Conservation (phyloP, 35 echinoderm and acorn worm genomes). For the Eucidaris tribuloides region DNA sequence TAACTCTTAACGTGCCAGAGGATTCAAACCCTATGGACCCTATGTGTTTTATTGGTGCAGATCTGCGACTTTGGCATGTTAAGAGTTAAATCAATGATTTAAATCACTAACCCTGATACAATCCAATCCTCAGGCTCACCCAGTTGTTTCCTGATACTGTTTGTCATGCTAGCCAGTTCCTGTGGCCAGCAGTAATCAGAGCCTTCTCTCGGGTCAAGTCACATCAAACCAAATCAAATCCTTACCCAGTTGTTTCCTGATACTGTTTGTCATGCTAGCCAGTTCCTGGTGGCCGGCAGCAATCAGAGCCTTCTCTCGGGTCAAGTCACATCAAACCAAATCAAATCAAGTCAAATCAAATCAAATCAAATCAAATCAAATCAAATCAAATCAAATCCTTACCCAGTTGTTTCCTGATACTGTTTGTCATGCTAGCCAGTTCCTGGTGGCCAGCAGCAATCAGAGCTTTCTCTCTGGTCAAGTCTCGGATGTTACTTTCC, state of each 20-base stretch:
- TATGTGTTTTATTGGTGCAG: no score
- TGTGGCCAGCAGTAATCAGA: constrained; percentile 88
- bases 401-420: constrained; percentile 78
- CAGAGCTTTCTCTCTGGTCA: constrained; percentile 84
- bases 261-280: constrained; percentile 63
- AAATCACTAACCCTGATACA: no score
- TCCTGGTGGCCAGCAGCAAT: constrained; percentile 94
- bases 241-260: constrained; percentile 80
- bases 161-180: constrained; percentile 74
- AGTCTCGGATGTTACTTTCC: constrained; percentile 49
- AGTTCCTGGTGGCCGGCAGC: constrained; percentile 91
- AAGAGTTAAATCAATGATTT: no score
- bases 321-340: no score
- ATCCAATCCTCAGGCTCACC: no score
- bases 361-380: neutral
- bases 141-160: constrained; percentile 62
- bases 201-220: constrained; percentile 81
- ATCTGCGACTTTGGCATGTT: no score
- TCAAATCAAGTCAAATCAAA: no score
- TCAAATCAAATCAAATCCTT: neutral
- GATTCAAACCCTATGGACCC: no score
- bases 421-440: constrained; percentile 63
- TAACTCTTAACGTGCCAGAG: no score
- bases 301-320: constrained; percentile 81
- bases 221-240: no score